These are phyloP conservation scores for Trichopoda pennipes DNA, from an alignment of 2,888 invertebrate genomes.

Conservation along the genomic window DNA sequence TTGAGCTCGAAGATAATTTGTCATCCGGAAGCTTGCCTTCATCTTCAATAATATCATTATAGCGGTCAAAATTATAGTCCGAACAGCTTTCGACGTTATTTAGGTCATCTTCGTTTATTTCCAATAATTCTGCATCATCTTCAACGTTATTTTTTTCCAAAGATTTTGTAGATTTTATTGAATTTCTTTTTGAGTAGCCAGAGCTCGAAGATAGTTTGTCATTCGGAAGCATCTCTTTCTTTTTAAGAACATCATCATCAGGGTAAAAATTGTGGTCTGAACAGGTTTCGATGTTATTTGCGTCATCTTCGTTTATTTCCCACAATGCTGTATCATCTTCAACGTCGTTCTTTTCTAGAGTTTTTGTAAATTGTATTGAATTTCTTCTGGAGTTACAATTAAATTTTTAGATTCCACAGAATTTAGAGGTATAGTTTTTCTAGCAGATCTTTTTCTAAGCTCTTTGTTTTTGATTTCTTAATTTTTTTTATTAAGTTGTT, in stretches of 20 bases:
- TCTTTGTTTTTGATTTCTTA: too few relatives aligned
- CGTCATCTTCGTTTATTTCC: too few relatives aligned
- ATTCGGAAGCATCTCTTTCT: conserved; percentile 5
- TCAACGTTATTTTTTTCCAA: not conserved
- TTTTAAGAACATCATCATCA: conserved; percentile 1
- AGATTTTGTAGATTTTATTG: not conserved
- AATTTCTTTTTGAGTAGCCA: not conserved
- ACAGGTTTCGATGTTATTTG: too few relatives aligned
- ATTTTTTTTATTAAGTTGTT: too few relatives aligned
- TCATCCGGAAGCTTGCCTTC: not conserved
- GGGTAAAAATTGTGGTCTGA: too few relatives aligned
- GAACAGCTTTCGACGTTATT: conserved; percentile 21
- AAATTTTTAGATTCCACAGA: too few relatives aligned
- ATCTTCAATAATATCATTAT: conserved; percentile 2
- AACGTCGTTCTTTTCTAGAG: too few relatives aligned
- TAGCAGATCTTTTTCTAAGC: too few relatives aligned
- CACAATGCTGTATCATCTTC: too few relatives aligned
- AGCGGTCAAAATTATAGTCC: conserved; percentile 22
- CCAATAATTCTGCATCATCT: conserved; percentile 10
- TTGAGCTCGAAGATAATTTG: conserved; percentile 7
- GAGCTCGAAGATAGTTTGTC: not conserved
- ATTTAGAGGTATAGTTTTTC: too few relatives aligned
- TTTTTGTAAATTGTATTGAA: too few relatives aligned
- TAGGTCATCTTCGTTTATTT: conserved; percentile 14
- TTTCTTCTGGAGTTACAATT: too few relatives aligned